phyloP scores from a whole-genome alignment of 2,113 vertebrate species.

The Enhydra lutris region DNA sequence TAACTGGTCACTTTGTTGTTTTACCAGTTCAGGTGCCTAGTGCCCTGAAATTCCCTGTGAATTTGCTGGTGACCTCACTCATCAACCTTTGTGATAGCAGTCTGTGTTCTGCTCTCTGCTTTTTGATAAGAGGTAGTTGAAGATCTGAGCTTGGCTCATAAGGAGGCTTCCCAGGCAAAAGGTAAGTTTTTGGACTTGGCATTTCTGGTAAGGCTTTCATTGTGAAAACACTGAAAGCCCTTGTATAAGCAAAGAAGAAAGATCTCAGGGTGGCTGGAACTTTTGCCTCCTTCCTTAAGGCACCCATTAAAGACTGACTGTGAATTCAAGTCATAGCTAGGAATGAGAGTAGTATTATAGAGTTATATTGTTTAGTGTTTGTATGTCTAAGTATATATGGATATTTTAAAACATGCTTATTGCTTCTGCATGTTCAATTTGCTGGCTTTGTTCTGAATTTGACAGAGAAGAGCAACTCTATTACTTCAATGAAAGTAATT shows the following conservation, averaged over 20 bases:
- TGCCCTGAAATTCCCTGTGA: background rate
- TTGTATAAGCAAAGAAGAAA: background rate
- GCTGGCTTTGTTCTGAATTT: background rate
- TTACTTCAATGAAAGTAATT: background rate
- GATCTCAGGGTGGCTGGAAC: background rate
- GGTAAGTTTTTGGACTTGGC: background rate
- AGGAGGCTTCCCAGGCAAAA: background rate
- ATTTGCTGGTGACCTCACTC: background rate
- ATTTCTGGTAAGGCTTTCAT: background rate
- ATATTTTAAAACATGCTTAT: background rate
- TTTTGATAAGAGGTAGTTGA: background rate
- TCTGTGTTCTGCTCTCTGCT: background rate
- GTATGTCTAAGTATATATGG: background rate
- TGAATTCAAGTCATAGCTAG: background rate
- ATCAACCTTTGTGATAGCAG: background rate
- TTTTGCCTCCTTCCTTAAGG: background rate
- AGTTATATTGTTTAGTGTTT: background rate
- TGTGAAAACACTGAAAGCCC: background rate
- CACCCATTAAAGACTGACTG: background rate
- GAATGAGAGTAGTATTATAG: background rate
- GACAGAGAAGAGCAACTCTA: background rate
- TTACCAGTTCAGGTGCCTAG: background rate
- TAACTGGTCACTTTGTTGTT: background rate
- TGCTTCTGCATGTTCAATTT: background rate
- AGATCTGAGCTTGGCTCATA: background rate